A percentile compares a stretch with the other conserved stretches of the same genome.
Evolutionary conservation across 2,888 invertebrate genomes (phyloP).

Genomic region (Clitarchus hookeri): DNA sequence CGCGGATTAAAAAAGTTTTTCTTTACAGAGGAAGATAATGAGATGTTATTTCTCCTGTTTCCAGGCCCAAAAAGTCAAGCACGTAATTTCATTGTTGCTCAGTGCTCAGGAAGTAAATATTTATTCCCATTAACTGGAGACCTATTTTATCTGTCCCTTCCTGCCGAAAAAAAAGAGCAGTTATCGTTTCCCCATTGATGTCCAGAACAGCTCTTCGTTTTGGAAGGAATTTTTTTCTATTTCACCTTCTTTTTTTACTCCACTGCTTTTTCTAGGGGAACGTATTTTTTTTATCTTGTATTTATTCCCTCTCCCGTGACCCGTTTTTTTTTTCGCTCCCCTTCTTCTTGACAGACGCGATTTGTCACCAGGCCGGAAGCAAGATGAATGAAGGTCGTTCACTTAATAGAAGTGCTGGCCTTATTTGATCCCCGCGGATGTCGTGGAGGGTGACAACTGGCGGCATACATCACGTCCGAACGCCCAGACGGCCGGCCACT

Average conservation of each 20-base stretch:
- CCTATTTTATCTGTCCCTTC: neutral
- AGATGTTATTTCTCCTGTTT: too few species aligned
- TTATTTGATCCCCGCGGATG: neutral
- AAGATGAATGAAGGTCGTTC: conserved; percentile 21
- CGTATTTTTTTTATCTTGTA: neutral
- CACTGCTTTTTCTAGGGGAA: neutral
- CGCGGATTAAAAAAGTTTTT: too few species aligned
- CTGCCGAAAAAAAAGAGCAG: neutral
- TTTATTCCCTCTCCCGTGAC: neutral
- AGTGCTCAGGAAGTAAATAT: neutral
- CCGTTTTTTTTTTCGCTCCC: neutral
- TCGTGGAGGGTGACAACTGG: conserved; percentile 2
- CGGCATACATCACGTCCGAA: neutral
- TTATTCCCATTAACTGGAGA: neutral
- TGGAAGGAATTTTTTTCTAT: neutral
- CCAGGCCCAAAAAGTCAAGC: too few species aligned
- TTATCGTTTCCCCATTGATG: neutral
- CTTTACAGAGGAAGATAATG: too few species aligned
- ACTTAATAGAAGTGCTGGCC: conserved; percentile 23
- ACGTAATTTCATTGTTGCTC: too few species aligned
- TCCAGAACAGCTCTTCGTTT: neutral
- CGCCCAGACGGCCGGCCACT: neutral
- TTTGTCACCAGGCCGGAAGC: conserved; percentile 17
- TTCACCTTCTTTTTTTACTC: neutral
- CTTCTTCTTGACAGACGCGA: conserved; percentile 16